Evolutionary conservation across 53 echinoderm and acorn worm genomes (phyloP), one percentile per base, ranked within the genome.

Genomic region (Luidia sarsii): DNA sequence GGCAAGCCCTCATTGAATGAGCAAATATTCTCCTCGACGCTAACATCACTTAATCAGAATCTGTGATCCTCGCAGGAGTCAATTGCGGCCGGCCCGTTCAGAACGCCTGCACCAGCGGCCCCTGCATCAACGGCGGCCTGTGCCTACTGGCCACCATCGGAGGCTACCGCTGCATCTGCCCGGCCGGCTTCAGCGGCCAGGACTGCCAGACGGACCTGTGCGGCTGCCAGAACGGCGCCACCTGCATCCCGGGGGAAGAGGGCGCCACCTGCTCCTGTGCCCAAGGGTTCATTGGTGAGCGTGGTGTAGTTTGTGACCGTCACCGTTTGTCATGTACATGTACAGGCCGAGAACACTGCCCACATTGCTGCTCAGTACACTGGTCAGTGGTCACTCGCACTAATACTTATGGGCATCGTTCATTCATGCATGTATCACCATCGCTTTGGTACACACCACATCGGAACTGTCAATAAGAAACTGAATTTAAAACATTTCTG

Each of bases 271-370:
- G 91, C 38, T 32, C 33, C 55, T 91, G 91, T 72, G 69, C 87
- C 11, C 70, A 66, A 10, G 91, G 91, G 14, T 91, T 83, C 79
- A 51, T 67, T 79, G 91, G 91, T 86, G 54, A 45, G 86, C 81
- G 27, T 19, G 41, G 15, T 14, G 27, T 28, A 28, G n/a, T n/a
- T n/a, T n/a, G n/a, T n/a, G n/a, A n/a, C n/a, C n/a, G n/a, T n/a
- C n/a, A n/a, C n/a, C n/a, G n/a, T n/a, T n/a, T n/a, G n/a, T n/a
- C n/a, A n/a, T n/a, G n/a, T n/a, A n/a, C n/a, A n/a, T n/a, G n/a
- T n/a, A n/a, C n/a, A n/a, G n/a, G n/a, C 15, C 43, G 67, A 34
- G n/a, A 18, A 66, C 19, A 29, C 18, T 65, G 30, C 6, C 18
- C 28, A 30, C 16, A 35, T 68, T 2, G 18, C 37, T 15, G 38